A percentile compares a stretch with the other conserved stretches of the same genome.
These are phyloP conservation scores for Physeter macrocephalus DNA, from an alignment of 2,113 vertebrate genomes.

Conservation along the genomic window DNA sequence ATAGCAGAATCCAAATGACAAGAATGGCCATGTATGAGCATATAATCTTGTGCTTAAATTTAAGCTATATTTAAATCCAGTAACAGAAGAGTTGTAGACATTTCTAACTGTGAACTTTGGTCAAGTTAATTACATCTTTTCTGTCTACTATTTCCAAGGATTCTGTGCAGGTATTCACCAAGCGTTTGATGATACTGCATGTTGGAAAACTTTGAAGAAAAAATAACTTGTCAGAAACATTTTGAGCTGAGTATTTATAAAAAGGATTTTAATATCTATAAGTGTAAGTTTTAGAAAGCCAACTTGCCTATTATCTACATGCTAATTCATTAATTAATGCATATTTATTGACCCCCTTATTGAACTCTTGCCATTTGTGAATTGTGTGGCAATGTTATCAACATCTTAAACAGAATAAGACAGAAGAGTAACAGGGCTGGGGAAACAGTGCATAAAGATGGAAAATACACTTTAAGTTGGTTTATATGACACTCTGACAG, in stretches of 20 bases:
- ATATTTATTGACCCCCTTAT: neutral
- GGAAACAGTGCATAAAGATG: neutral
- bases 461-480: neutral
- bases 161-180: neutral
- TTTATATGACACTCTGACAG: neutral
- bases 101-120: neutral
- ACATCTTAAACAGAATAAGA: neutral
- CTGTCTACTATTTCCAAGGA: neutral
- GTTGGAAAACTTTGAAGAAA: neutral
- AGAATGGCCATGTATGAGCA: neutral
- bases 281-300: neutral
- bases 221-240: neutral
- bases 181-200: neutral
- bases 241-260: neutral
- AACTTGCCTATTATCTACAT: neutral
- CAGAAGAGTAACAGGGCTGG: neutral
- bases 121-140: neutral
- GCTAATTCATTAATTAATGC: neutral
- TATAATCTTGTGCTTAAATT: neutral
- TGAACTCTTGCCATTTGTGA: neutral
- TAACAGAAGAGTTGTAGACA: neutral
- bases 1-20: neutral
- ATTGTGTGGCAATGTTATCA: neutral
- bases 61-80: neutral
- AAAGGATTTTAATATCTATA: neutral